Percentiles rank a stretch among this genome's conserved stretches.
These are phyloP conservation scores for Bradypus variegatus DNA, from an alignment of 2,797 vertebrate genomes.

Conservation along the genomic window DNA sequence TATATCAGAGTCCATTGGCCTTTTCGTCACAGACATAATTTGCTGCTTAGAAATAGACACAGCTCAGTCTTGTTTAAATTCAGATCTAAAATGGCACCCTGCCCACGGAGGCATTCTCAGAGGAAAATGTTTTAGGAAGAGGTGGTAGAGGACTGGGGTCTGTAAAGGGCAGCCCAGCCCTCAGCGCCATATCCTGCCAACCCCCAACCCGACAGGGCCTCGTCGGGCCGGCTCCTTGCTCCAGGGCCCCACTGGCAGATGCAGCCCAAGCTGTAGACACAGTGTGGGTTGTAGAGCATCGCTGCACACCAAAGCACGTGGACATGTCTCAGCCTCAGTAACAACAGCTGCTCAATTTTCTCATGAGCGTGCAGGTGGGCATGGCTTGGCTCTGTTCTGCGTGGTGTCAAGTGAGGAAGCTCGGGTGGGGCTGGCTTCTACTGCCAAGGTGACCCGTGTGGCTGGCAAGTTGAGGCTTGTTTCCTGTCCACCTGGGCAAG, in stretches of 20 bases:
- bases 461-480: neutral
- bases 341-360: neutral
- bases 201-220: neutral
- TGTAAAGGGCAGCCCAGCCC: neutral
- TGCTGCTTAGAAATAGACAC: neutral
- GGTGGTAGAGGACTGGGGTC: neutral
- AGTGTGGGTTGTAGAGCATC: neutral
- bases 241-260: neutral
- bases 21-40: neutral
- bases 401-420: neutral
- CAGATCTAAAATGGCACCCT: neutral
- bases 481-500: neutral
- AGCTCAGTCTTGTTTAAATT: neutral
- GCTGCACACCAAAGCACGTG: neutral
- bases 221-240: neutral
- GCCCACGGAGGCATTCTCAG: no score
- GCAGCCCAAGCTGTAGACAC: neutral
- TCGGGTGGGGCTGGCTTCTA: neutral
- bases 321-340: neutral
- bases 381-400: neutral
- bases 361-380: neutral
- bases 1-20: neutral
- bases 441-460: neutral
- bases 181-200: neutral
- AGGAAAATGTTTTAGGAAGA: no score